Evolutionary conservation across 2,797 vertebrate genomes (phyloP), one percentile per base, ranked within the genome.

Genomic region (Lateolabrax maculatus): DNA sequence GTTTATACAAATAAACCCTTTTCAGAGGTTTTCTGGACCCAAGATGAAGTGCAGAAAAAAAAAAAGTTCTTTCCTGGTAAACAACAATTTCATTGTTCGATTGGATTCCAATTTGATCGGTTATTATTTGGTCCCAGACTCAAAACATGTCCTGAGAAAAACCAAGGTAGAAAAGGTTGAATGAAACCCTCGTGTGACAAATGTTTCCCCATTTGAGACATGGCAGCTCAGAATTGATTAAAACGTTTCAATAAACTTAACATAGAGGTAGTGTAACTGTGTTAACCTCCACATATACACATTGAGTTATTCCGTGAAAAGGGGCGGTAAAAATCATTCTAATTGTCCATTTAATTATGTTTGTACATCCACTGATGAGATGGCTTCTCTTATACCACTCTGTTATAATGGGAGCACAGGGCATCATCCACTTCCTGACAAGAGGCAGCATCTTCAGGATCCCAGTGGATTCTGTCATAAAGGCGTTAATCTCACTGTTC

Each of bases 401-500:
- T 44, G 60, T 46, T 61, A 25, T 73, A 60, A 82, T 31, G 9
- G 19, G 49, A 29, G 44, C 64, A 36, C 2, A 62, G 19, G 39
- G 69, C 46, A 53, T 44, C 65, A 56, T 76, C 71, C 15, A 57
- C 39, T 62, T 85, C 57, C 58, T 31, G 10, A 60, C 70, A 43
- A 41, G 39, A 78, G 61, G 72, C 67, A 79, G 66, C 49, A 79
- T 82, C 63, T 43, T 69, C 46, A 61, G 66, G 31, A 72, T 86
- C 77, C 83, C 84, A 53, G 43, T 36, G 71, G 84, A 85, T 51
- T 63, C 46, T 46, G 58, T 75, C 83, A 84, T 74, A 63, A 80
- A 86, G 78, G 27, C 83, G 81, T 72, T 81, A 48, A 88, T 83
- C 65, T 84, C 61, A 69, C 67, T 56, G 61, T 81, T 86, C 80